Evolutionary conservation across 2,888 invertebrate genomes (phyloP).

Genomic region (Neoitamus cyanurus): DNA sequence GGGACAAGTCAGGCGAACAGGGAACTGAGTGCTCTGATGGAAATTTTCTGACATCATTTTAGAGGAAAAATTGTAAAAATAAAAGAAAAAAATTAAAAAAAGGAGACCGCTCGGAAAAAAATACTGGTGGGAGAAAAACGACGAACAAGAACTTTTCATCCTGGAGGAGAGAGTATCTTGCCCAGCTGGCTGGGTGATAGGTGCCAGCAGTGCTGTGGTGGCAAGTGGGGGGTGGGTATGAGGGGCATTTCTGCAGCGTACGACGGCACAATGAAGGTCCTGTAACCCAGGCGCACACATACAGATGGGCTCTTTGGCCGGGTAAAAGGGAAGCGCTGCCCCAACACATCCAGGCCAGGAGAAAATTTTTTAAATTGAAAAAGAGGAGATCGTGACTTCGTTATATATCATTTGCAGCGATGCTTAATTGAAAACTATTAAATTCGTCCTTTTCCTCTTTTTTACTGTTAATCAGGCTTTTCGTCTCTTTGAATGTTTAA

Average conservation of each 20-base stretch:
- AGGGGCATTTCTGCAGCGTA: not conserved
- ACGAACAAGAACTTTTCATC: not conserved
- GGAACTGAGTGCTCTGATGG: conserved; percentile 43
- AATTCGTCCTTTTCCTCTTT: conserved; percentile 52
- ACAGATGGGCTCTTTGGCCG: not conserved
- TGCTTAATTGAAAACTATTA: conserved; percentile 56
- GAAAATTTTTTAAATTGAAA: conserved; percentile 48
- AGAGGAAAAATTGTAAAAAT: conserved; percentile 18
- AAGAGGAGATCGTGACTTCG: conserved; percentile 53
- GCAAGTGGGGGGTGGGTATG: not conserved
- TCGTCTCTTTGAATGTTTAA: conserved; percentile 51
- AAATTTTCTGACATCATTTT: conserved; percentile 46
- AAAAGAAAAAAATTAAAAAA: not conserved
- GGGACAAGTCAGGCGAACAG: conserved; percentile 39
- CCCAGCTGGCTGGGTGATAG: not conserved
- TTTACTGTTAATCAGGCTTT: conserved; percentile 52
- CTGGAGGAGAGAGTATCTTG: not conserved
- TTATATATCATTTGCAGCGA: conserved; percentile 54
- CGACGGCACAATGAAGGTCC: no score
- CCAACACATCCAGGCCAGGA: conserved; percentile 11
- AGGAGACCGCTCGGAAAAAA: not conserved
- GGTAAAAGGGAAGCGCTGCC: not conserved
- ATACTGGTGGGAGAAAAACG: not conserved
- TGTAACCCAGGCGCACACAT: not conserved
- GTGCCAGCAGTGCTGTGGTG: not conserved